These are phyloP conservation scores for Lutraria rhynchaena DNA, from an alignment of 1,140 invertebrate genomes.

Conservation along the genomic window DNA sequence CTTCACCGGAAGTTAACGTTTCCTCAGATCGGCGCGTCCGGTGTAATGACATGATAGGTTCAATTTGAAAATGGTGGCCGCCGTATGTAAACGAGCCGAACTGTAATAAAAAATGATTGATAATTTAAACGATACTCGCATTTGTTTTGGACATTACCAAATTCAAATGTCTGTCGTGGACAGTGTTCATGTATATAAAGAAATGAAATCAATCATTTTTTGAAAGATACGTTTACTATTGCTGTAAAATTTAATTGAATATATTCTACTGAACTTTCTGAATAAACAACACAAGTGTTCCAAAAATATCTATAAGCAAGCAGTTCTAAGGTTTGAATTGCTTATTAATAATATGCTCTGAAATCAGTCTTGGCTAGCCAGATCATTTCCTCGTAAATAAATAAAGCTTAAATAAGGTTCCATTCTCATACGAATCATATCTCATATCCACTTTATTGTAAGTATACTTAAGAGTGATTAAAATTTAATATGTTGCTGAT, in stretches of 20 bases:
- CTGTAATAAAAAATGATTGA: conserved; percentile 8
- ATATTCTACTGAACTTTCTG: background rate
- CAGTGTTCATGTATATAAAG: background rate
- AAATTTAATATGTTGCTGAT: too few relatives aligned
- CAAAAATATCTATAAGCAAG: too few relatives aligned
- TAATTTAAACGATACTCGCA: too few relatives aligned
- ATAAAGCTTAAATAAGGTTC: too few relatives aligned
- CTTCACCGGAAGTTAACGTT: background rate
- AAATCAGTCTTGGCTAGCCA: too few relatives aligned
- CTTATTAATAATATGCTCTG: too few relatives aligned
- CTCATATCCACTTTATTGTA: too few relatives aligned
- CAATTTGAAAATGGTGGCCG: conserved; percentile 27
- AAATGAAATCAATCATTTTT: background rate
- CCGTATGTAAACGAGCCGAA: conserved; percentile 25
- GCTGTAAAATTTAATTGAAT: background rate
- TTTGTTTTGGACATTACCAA: too few relatives aligned
- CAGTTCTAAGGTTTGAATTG: too few relatives aligned
- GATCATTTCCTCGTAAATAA: too few relatives aligned
- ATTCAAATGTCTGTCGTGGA: background rate
- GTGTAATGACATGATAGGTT: conserved; percentile 9
- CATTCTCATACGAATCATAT: too few relatives aligned
- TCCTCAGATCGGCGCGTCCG: background rate
- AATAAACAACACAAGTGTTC: background rate
- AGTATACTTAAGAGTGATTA: too few relatives aligned
- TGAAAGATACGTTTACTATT: background rate